phyloP scores from a whole-genome alignment of 1,140 invertebrate species.

The Capitella teleta region DNA sequence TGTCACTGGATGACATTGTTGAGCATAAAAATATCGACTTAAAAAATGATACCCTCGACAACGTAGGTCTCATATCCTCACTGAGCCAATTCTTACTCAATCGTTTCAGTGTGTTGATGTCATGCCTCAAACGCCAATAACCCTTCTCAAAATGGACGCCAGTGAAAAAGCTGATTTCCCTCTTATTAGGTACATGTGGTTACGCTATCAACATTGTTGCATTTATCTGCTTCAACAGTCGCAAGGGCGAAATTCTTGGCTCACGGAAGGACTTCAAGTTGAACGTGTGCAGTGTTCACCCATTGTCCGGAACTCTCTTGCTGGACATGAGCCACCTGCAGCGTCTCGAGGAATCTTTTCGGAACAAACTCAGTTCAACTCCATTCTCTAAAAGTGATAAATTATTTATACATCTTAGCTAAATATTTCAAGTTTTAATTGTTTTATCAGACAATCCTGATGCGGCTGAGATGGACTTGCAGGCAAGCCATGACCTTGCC shows the following conservation, averaged over 20 bases:
- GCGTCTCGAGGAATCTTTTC: slow-evolving; percentile 18
- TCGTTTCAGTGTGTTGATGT: too few relatives aligned
- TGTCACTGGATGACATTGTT: slow-evolving; percentile 29
- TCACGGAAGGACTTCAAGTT: slow-evolving; percentile 40
- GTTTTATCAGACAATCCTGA: too few relatives aligned
- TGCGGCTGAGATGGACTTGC: too few relatives aligned
- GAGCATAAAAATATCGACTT: slow-evolving; percentile 20
- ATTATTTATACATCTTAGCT: background rate
- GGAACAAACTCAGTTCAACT: slow-evolving; percentile 1
- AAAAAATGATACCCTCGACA: slow-evolving; percentile 17
- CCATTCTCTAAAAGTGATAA: background rate
- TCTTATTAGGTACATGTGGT: too few relatives aligned
- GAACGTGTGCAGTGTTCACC: slow-evolving; percentile 31
- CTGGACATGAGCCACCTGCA: slow-evolving; percentile 25
- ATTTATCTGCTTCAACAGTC: slow-evolving; percentile 7
- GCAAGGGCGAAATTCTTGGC: slow-evolving; percentile 32
- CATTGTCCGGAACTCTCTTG: slow-evolving; percentile 22
- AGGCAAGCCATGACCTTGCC: too few relatives aligned
- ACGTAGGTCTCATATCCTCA: too few relatives aligned
- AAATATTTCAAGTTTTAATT: background rate
- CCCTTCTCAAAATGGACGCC: too few relatives aligned
- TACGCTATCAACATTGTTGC: too few relatives aligned
- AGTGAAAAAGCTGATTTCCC: too few relatives aligned
- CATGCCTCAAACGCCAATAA: too few relatives aligned
- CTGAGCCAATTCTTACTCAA: too few relatives aligned